These are phyloP conservation scores for Tachypleus tridentatus DNA, from an alignment of 1,140 invertebrate species.

Conservation along the genomic window DNA sequence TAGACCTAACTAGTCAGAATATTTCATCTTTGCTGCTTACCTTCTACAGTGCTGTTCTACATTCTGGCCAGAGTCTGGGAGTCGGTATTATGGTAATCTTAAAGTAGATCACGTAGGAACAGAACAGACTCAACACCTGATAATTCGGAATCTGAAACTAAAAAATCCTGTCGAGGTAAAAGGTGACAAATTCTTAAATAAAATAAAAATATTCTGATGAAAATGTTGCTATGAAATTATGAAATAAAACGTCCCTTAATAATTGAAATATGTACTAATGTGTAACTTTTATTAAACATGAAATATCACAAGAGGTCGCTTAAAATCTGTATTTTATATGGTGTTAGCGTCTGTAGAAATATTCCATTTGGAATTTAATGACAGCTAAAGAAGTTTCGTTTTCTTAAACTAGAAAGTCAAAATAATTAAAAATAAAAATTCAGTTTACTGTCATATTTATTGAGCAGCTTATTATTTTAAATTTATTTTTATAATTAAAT, in stretches of 20 bases:
- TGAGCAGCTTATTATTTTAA: neutral
- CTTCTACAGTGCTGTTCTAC: neutral
- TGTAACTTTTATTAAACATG: no score
- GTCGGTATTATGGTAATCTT: neutral
- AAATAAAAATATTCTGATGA: no score
- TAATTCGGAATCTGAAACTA: neutral
- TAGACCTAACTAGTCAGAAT: no score
- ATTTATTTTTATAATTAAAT: neutral
- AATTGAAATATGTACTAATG: no score
- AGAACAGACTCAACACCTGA: neutral
- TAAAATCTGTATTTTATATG: neutral
- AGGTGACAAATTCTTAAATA: no score
- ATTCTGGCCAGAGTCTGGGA: constrained; percentile 1
- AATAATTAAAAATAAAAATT: neutral
- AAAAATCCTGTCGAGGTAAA: neutral
- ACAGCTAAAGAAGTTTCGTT: no score
- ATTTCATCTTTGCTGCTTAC: neutral
- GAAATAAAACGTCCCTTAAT: no score
- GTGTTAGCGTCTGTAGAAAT: neutral
- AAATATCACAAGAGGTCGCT: no score
- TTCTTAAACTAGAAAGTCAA: no score
- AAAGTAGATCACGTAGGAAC: neutral
- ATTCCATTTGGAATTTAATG: neutral
- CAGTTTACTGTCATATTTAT: neutral
- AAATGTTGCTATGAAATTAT: no score